Evolutionary conservation across 2,888 invertebrate genomes (phyloP).

Genomic region (Synergus laeviventris): DNA sequence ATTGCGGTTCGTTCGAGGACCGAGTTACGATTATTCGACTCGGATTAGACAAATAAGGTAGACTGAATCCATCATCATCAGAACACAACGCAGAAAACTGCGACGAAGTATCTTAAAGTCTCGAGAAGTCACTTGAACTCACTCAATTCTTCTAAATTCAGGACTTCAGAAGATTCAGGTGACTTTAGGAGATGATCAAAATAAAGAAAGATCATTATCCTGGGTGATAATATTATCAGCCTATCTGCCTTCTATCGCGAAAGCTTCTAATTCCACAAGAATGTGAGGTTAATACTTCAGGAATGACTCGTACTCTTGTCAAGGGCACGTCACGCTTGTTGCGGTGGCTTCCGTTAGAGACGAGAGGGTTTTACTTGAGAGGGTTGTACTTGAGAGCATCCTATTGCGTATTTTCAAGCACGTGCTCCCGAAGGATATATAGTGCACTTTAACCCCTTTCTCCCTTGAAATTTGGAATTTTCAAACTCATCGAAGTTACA

Average conservation of each 20-base stretch:
- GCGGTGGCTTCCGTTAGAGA: constrained; percentile 57
- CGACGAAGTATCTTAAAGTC: too few species aligned
- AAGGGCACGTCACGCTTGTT: constrained; percentile 61
- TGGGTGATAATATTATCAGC: neutral
- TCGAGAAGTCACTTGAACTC: too few species aligned
- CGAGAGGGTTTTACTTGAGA: constrained; percentile 57
- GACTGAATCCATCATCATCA: neutral
- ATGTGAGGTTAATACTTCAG: constrained; percentile 58
- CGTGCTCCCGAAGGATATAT: constrained; percentile 45
- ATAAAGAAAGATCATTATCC: neutral
- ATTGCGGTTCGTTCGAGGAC: constrained; percentile 59
- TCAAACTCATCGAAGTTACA: constrained; percentile 12
- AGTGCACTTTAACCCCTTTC: constrained; percentile 22
- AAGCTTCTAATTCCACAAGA: constrained; percentile 39
- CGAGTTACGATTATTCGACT: constrained; percentile 9
- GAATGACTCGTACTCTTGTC: constrained; percentile 59
- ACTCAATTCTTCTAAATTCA: too few species aligned
- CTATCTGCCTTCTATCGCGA: neutral
- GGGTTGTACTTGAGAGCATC: constrained; percentile 50
- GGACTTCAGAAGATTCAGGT: neutral
- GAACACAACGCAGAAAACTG: neutral
- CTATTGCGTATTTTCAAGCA: constrained; percentile 57
- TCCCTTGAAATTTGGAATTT: constrained; percentile 16
- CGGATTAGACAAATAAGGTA: neutral
- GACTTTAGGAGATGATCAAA: neutral